Evolutionary conservation across 2,888 invertebrate genomes (phyloP), one percentile per base, ranked within the genome.

Genomic region (Catonia carolina): DNA sequence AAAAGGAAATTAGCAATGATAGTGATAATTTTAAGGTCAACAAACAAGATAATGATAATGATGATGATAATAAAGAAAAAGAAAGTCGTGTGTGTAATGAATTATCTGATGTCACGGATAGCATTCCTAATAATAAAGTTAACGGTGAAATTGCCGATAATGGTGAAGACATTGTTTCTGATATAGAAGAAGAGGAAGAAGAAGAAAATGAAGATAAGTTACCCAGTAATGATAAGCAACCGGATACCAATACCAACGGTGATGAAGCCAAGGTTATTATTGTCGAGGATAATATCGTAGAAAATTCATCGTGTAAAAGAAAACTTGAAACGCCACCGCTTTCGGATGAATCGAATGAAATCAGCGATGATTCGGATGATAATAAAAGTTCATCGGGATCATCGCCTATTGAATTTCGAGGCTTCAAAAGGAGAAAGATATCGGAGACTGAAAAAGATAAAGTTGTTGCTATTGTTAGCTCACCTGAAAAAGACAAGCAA

Each of bases 331-430:
- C 35, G 15, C 3, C 36, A 36, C 36, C 5, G 18, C 7, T 8
- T 7, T 23, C 27, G 8, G 27, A n/a, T 47, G 47, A 47, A 20
- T 17, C 15, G 27, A 41, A 50, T 27, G 12, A 39, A 15, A 50
- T 18, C 8, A 8, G 18, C n/a, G 42, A 33, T 27, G 50, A 50
- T 5, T 20, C 15, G 36, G 27, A 57, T 27, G n/a, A n/a, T 42
- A 51, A 58, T 20, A 51, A 41, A 10, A 45, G 50, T 20, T 14
- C 42, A 10, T 20, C 33, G 12, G 51, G 53, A 41, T 31, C 53
- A 22, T 53, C 51, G 10, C 51, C 58, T 5, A 52, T 63, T 23
- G 60, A 63, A 39, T 63, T 60, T 51, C 58, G 56, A 51, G 63
- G 63, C 15, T 63, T 60, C 36, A 63, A 63, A 45, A 63, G 55